These are phyloP conservation scores for Falco naumanni DNA, from an alignment of 2,797 vertebrate genomes.

Conservation along the genomic window DNA sequence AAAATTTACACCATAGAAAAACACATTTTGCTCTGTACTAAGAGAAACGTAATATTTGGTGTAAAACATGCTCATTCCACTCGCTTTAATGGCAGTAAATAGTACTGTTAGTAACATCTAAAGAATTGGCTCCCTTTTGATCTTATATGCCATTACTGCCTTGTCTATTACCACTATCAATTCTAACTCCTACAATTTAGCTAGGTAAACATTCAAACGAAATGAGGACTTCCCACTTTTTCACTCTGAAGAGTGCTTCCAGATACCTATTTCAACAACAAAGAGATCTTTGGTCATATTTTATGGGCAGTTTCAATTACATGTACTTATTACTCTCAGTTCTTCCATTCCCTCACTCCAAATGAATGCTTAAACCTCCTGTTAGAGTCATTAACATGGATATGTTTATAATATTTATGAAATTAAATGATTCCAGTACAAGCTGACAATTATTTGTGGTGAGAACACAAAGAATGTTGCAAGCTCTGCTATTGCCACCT, in stretches of 20 bases:
- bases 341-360: background rate
- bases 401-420: background rate
- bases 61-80: background rate
- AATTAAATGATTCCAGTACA: background rate
- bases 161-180: background rate
- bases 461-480: background rate
- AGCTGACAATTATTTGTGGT: background rate
- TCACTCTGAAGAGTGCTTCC: background rate
- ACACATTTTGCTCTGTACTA: background rate
- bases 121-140: background rate
- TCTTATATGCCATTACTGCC: background rate
- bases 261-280: background rate
- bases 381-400: background rate
- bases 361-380: background rate
- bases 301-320: background rate
- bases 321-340: background rate
- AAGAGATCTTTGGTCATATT: background rate
- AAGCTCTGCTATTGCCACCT: constrained; percentile 36
- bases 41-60: background rate
- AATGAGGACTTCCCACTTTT: background rate
- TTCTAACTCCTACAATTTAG: background rate
- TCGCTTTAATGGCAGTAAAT: background rate
- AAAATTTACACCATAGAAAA: background rate
- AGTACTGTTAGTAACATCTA: background rate
- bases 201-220: background rate